These are phyloP conservation scores for Mesaphorura yosii DNA, from an alignment of 1,140 invertebrate genomes.

Conservation along the genomic window DNA sequence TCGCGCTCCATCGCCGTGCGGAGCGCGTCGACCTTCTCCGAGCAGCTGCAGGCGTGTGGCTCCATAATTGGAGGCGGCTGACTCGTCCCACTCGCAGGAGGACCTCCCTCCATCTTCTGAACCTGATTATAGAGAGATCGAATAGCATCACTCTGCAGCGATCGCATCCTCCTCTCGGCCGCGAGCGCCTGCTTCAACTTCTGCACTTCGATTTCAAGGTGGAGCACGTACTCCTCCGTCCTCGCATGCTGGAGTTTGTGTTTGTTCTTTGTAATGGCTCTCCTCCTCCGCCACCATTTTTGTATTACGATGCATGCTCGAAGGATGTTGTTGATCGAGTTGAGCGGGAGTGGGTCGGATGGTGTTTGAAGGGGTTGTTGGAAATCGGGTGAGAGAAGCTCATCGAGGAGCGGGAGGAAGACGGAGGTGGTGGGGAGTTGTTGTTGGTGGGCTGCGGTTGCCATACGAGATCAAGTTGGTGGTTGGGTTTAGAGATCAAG, in stretches of 20 bases:
- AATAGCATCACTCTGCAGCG: conserved; percentile 15
- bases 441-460: no score
- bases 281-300: no score
- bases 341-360: background rate
- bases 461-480: no score
- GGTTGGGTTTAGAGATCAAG: background rate
- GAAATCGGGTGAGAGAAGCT: conserved; percentile 14
- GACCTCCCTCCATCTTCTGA: conserved; percentile 1
- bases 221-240: conserved; percentile 5
- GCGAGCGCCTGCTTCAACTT: background rate
- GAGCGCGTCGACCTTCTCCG: no score
- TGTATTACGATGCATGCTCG: no score
- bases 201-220: background rate
- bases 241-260: background rate
- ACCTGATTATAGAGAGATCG: conserved; percentile 7
- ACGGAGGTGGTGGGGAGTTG: conserved; percentile 2
- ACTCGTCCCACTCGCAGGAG: no score
- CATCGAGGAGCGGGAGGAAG: conserved; percentile 17
- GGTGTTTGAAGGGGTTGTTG: conserved; percentile 12
- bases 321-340: no score
- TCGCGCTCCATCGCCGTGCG: no score
- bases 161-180: conserved; percentile 11
- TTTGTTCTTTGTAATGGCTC: no score
- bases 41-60: no score
- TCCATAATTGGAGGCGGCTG: background rate